Evolutionary conservation across 23 tunicate species (phyloP).

Genomic region (Trididemnum nubilum): DNA sequence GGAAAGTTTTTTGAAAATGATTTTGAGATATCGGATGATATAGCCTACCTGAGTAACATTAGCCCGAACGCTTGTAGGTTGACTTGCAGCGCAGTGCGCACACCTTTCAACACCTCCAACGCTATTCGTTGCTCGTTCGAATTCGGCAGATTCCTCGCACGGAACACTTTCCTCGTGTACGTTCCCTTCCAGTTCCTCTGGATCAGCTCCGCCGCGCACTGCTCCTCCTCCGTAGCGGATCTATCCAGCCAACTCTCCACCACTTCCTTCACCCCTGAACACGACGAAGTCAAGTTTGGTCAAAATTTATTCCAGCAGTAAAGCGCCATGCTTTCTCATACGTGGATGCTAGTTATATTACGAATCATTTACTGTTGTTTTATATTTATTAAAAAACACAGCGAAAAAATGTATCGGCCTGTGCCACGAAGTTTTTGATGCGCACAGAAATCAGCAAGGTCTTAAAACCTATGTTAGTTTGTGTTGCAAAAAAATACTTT

Average conservation of each 20-base stretch:
- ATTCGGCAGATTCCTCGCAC: constrained; percentile 5
- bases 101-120: constrained; percentile 39
- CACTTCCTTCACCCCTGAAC: neutral
- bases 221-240: constrained; percentile 46
- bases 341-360: too few relatives aligned
- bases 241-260: constrained; percentile 41
- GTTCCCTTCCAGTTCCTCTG: constrained; percentile 74
- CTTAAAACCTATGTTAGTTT: too few relatives aligned
- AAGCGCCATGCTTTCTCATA: too few relatives aligned
- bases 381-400: too few relatives aligned
- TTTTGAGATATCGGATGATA: neutral
- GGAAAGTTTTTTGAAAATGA: too few relatives aligned
- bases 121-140: constrained; percentile 52
- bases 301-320: too few relatives aligned
- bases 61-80: constrained; percentile 36
- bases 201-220: constrained; percentile 40
- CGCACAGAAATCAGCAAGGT: too few relatives aligned
- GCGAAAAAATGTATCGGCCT: too few relatives aligned
- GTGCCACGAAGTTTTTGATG: too few relatives aligned
- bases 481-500: too few relatives aligned
- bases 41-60: constrained; percentile 48
- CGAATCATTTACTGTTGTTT: neutral
- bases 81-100: constrained; percentile 42
- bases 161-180: constrained; percentile 32
- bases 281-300: too few relatives aligned